Evolutionary conservation across 2,113 vertebrate genomes (phyloP).

Genomic region (Pachypanchax playfairii): DNA sequence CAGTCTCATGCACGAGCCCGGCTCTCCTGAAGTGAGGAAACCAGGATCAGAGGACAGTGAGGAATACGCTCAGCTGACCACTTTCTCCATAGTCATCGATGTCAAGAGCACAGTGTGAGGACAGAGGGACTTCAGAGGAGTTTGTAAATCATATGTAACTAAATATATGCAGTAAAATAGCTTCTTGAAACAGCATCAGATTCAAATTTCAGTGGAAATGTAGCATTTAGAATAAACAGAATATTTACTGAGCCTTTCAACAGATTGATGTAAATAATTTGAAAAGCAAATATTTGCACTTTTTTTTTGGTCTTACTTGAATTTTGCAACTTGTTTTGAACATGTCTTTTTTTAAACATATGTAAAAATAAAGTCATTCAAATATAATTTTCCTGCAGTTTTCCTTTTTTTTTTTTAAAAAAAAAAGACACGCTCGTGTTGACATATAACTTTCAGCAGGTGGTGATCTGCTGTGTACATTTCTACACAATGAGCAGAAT

Average conservation of each 20-base stretch:
- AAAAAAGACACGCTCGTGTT: no score
- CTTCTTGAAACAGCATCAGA: constrained; percentile 18
- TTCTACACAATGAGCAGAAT: no score
- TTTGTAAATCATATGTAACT: constrained; percentile 13
- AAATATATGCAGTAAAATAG: constrained; percentile 1
- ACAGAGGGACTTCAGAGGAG: not conserved
- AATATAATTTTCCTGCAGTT: no score
- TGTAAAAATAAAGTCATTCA: constrained; percentile 38
- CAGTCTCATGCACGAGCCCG: constrained; percentile 63
- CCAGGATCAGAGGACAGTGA: constrained; percentile 5
- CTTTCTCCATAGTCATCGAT: constrained; percentile 78
- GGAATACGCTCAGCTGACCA: constrained; percentile 49
- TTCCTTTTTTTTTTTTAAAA: no score
- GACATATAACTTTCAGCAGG: no score
- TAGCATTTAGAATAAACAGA: constrained; percentile 7
- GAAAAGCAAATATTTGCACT: constrained; percentile 33
- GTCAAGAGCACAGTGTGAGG: constrained; percentile 73
- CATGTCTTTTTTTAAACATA: constrained; percentile 3
- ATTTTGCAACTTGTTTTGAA: constrained; percentile 11
- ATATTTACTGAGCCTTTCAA: constrained; percentile 2
- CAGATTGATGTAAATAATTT: constrained; percentile 24
- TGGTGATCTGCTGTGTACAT: no score
- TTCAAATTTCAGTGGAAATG: not conserved
- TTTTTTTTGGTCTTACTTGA: constrained; percentile 47
- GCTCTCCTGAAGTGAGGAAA: constrained; percentile 66